Percentiles rank a stretch among this genome's conserved stretches.
These are phyloP conservation scores for Paradoxurus hermaphroditus DNA, from an alignment of 2,113 vertebrate species.

Conservation along the genomic window DNA sequence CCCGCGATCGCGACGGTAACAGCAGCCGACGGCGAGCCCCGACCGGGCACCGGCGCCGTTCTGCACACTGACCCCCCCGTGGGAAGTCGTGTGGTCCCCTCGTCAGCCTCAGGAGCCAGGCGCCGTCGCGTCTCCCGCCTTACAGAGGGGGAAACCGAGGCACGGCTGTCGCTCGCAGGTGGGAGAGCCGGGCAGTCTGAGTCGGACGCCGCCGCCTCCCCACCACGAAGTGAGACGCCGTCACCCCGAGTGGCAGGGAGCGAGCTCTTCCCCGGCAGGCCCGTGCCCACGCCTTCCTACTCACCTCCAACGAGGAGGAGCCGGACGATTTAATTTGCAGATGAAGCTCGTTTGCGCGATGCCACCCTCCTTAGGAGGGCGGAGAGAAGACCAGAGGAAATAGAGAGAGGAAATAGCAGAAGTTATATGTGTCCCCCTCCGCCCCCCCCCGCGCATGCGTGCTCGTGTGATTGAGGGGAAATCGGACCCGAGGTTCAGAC, in stretches of 20 bases:
- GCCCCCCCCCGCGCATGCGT: background rate
- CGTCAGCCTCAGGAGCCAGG: background rate
- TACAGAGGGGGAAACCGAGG: background rate
- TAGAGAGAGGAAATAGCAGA: background rate
- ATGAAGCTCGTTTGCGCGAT: background rate
- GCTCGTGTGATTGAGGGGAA: background rate
- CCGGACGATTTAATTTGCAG: slow-evolving; percentile 50
- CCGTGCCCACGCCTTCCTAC: slow-evolving; percentile 1
- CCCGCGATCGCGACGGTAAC: rapidly evolving
- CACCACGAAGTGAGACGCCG: background rate
- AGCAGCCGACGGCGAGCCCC: rapidly evolving
- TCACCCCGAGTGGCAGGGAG: background rate
- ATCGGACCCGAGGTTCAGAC: background rate
- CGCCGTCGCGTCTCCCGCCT: background rate
- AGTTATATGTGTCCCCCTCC: no score
- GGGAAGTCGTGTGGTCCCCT: background rate
- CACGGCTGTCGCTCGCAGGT: rapidly evolving
- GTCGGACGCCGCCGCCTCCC: rapidly evolving
- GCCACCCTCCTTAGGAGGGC: background rate
- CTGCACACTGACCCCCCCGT: no score
- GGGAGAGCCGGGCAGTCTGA: rapidly evolving
- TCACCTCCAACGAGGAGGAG: slow-evolving; percentile 1
- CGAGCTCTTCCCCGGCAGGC: rapidly evolving
- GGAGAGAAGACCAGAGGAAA: background rate
- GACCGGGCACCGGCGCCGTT: background rate